These are phyloP conservation scores for Venusia cambrica DNA, from an alignment of 2,888 invertebrate species.

Conservation along the genomic window DNA sequence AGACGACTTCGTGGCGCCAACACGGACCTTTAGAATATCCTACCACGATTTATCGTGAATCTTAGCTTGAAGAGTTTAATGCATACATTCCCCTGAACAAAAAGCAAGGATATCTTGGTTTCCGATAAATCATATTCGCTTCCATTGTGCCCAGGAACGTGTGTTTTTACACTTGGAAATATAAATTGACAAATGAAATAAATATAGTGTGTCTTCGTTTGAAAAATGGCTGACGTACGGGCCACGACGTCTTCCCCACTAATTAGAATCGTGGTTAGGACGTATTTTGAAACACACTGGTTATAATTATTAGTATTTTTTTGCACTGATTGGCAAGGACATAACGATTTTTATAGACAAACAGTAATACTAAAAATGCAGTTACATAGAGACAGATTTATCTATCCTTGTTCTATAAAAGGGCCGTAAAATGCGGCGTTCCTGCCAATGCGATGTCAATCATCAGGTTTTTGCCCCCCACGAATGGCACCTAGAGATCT, in stretches of 20 bases:
- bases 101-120: conserved; percentile 10
- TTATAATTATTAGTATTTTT: conserved; percentile 1
- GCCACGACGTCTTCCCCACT: conserved; percentile 32
- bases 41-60: conserved; percentile 19
- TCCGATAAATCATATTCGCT: conserved; percentile 72
- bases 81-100: conserved; percentile 5
- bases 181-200: conserved; percentile 62
- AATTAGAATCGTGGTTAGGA: conserved; percentile 50
- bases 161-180: conserved; percentile 67
- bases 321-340: too few species aligned
- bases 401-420: conserved; percentile 22
- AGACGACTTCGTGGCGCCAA: conserved; percentile 70
- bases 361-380: conserved; percentile 8
- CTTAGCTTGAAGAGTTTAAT: conserved; percentile 33
- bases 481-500: conserved; percentile 18
- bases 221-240: conserved; percentile 51
- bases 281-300: too few species aligned
- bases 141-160: conserved; percentile 57
- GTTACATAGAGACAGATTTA: conserved; percentile 10
- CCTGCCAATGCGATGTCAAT: conserved; percentile 19
- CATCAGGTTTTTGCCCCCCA: conserved; percentile 22
- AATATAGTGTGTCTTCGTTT: conserved; percentile 48
- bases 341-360: not conserved
- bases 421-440: conserved; percentile 20
- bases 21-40: conserved; percentile 33